A percentile compares a stretch with the other conserved stretches of the same genome.
Evolutionary conservation across 2,888 invertebrate species (phyloP).

Genomic region (Caradrina clavipalpis): DNA sequence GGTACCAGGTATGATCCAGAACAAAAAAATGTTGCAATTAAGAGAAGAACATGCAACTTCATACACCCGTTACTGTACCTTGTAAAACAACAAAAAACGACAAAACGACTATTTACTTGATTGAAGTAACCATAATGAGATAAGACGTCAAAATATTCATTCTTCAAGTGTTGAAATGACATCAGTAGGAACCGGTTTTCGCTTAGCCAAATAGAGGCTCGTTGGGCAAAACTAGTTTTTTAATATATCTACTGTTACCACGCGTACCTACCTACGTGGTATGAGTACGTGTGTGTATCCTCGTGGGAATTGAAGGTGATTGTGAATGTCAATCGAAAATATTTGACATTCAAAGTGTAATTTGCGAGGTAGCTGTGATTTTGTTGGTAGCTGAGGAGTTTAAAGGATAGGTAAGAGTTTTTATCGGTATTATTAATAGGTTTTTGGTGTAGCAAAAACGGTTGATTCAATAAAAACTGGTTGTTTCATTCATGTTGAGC

Average conservation of each 20-base stretch:
- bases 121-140: conserved; percentile 14
- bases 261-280: neutral
- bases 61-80: no score
- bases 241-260: conserved; percentile 30
- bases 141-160: conserved; percentile 54
- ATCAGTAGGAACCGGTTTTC: conserved; percentile 66
- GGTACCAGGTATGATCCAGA: no score
- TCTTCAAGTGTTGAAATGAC: conserved; percentile 65
- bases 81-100: neutral
- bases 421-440: neutral
- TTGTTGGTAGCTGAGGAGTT: conserved; percentile 2
- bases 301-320: conserved; percentile 58
- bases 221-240: conserved; percentile 59
- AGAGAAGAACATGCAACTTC: no score
- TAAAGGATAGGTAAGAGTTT: conserved; percentile 9
- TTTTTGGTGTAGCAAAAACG: neutral
- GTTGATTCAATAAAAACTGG: neutral
- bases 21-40: no score
- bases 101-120: no score
- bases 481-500: neutral
- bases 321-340: conserved; percentile 53
- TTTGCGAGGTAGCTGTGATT: conserved; percentile 10
- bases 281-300: conserved; percentile 2
- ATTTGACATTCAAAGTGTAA: conserved; percentile 50
- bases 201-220: conserved; percentile 38